A percentile compares a stretch with the other conserved stretches of the same genome.
phyloP scores from a whole-genome alignment of 1,140 invertebrate genomes.

The Ceratina calcarata region DNA sequence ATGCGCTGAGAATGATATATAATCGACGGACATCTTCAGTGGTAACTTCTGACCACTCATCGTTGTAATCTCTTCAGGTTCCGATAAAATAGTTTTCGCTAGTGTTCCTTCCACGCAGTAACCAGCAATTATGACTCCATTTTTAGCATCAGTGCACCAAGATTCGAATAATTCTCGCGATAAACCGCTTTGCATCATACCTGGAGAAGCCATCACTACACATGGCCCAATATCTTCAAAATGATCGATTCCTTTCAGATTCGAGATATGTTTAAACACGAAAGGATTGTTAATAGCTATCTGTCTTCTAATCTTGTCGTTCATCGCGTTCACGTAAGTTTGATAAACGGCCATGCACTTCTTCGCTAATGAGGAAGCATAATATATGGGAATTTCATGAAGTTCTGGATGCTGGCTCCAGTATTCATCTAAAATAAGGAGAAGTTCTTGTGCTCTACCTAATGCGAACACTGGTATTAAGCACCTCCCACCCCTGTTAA shows the following conservation, averaged over 20 bases:
- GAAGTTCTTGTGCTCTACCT: conserved; percentile 97
- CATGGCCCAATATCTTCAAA: conserved; percentile 99
- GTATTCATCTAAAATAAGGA: conserved; percentile 98
- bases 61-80: conserved; percentile 98
- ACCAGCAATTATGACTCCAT: conserved; percentile 98
- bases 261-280: conserved; percentile 99
- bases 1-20: conserved; percentile 99
- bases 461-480: conserved; percentile 99
- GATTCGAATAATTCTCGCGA: conserved; percentile 98
- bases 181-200: conserved; percentile 99
- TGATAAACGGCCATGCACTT: conserved; percentile 99
- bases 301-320: conserved; percentile 96
- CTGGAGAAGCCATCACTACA: conserved; percentile 99
- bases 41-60: conserved; percentile 97
- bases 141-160: conserved; percentile 99
- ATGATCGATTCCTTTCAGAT: conserved; percentile 99
- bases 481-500: conserved; percentile 96
- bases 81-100: conserved; percentile 97
- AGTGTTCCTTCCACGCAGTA: conserved; percentile 99
- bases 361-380: conserved; percentile 98
- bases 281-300: conserved; percentile 99
- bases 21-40: conserved; percentile 98
- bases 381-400: conserved; percentile 99
- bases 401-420: conserved; percentile 99
- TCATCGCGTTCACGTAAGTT: conserved; percentile 99